Base-by-base conservation (phyloP, 2,888 invertebrate genomes). In the Digitonthophagus gazella region DNA sequence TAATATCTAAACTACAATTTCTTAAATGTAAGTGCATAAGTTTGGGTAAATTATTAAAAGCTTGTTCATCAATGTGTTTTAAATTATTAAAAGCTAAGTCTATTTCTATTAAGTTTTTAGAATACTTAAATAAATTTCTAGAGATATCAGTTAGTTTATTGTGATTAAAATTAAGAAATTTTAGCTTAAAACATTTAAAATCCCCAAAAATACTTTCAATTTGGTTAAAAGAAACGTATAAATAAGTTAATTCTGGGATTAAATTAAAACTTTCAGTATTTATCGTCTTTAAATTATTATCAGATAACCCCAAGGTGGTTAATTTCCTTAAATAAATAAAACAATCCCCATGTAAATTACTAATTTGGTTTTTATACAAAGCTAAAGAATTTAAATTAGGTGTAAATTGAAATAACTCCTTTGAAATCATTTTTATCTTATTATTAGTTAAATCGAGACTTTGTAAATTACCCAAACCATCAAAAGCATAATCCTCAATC, bases 361-460 rank as follows among this genome's bases (percentile, higher is more conserved):
- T 72, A 15, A 76, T 74, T 6, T 72, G 71, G 55, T 74, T 75
- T 44, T 74, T 68, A 63, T 75, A 72, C 65, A 76, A 66, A 66
- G 70, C 70, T 8, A 76, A 69, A 58, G 74, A 74, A 2, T 67
- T 67, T 20, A 76, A 65, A 44, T 71, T 73, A 14, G 56, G 66
- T 18, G 74, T 63, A 11, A 67, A 55, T 22, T 67, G 63, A 55
- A 76, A 75, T 1, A 71, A 58, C 6, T 68, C 63, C 2, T 68
- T 18, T 2, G 71, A 66, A 55, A 75, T 68, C 0, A 64, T 20
- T 58, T 71, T 71, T 16, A 76, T 72, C 18, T 71, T 71, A 64
- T 76, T 76, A 19, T 73, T 71, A 4, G 72, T 73, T 19, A 76
- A 18, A 55, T 76, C 75, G 19, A 76, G 67, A 14, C 70, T 73